Evolutionary conservation across 2,113 vertebrate species (phyloP).

Genomic region (Salvator merianae): DNA sequence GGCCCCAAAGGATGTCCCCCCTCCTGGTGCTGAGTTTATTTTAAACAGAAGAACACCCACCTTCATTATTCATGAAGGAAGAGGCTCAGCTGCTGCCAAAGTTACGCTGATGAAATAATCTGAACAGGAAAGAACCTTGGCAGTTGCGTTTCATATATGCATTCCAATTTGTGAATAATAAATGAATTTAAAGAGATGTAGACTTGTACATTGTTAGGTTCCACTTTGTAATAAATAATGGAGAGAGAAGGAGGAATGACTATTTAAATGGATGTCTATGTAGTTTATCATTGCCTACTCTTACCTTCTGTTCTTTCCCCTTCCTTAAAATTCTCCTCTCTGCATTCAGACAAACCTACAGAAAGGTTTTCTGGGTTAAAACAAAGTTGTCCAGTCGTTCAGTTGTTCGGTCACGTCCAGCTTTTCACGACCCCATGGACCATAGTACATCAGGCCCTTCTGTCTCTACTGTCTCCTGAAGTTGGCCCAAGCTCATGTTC

Average conservation of each 20-base stretch:
- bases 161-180: constrained; percentile 29
- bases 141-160: neutral
- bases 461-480: too few relatives aligned
- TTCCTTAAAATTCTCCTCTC: neutral
- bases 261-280: neutral
- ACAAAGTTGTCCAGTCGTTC: too few relatives aligned
- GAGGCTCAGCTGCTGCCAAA: neutral
- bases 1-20: neutral
- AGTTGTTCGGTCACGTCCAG: too few relatives aligned
- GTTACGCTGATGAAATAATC: neutral
- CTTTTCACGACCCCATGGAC: too few relatives aligned
- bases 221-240: neutral
- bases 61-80: constrained; percentile 34
- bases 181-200: neutral
- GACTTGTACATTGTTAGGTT: neutral
- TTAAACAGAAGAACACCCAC: neutral
- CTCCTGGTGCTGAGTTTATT: neutral
- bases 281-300: neutral
- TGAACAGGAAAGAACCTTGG: neutral
- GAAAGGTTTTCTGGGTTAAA: neutral
- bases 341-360: neutral
- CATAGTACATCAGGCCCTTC: too few relatives aligned
- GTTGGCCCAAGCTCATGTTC: too few relatives aligned
- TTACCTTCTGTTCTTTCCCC: neutral
- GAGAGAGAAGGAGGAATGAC: neutral